These are phyloP conservation scores for Thelohanellus kitauei DNA, from an alignment of 30 jellyfish, hydroid and myxozoan species.

Conservation along the genomic window DNA sequence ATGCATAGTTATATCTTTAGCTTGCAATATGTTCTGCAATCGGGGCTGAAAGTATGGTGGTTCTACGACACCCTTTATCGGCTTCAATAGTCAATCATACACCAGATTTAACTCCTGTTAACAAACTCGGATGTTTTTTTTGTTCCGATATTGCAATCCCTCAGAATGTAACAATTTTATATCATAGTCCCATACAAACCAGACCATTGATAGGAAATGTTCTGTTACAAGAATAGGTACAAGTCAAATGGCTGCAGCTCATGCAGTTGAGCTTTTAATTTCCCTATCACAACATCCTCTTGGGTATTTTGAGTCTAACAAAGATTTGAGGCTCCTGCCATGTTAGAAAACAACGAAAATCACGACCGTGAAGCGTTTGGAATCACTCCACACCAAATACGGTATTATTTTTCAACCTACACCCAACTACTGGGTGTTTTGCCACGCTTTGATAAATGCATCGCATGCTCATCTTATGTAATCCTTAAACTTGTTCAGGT, in stretches of 20 bases:
- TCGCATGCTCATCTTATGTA: too few species aligned
- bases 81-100: slow-evolving; percentile 39
- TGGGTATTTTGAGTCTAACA: too few species aligned
- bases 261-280: slow-evolving; percentile 51
- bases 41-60: slow-evolving; percentile 65
- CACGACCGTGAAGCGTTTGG: too few species aligned
- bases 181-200: slow-evolving; percentile 39
- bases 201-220: slow-evolving; percentile 81
- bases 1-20: slow-evolving; percentile 11
- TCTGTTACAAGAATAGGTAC: slow-evolving; percentile 85
- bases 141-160: slow-evolving; percentile 89
- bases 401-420: too few species aligned
- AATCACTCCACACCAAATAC: too few species aligned
- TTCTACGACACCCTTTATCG: slow-evolving; percentile 61
- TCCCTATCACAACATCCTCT: slow-evolving; percentile 55
- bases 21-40: slow-evolving; percentile 56
- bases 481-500: too few species aligned
- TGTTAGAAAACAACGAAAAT: too few species aligned
- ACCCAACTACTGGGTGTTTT: too few species aligned
- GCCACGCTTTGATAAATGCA: too few species aligned
- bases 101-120: slow-evolving; percentile 21
- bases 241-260: slow-evolving; percentile 75
- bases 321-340: too few species aligned
- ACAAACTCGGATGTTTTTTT: slow-evolving; percentile 43
- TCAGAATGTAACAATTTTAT: slow-evolving; percentile 23